phyloP scores from a whole-genome alignment of 2,797 vertebrate genomes.

The Myotis myotis region DNA sequence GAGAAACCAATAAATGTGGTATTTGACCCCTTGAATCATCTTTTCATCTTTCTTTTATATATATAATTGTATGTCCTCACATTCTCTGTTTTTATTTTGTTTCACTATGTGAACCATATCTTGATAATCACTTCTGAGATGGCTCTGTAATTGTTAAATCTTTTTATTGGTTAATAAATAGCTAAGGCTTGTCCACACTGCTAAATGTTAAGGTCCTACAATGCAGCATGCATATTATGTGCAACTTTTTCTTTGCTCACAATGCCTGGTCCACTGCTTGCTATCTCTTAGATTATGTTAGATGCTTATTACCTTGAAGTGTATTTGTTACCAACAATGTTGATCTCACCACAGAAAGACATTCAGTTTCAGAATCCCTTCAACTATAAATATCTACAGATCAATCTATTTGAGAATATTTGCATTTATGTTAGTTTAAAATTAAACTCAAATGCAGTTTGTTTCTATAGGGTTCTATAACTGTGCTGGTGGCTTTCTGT shows the following conservation, averaged over 20 bases:
- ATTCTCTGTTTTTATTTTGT: neutral
- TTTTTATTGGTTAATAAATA: neutral
- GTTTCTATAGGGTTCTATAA: neutral
- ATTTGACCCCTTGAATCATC: neutral
- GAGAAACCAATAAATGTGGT: neutral
- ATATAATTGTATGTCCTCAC: neutral
- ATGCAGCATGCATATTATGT: neutral
- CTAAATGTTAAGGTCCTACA: neutral
- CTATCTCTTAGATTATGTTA: neutral
- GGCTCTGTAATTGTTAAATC: neutral
- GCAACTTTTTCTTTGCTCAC: neutral
- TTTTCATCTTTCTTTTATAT: neutral
- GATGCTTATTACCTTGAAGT: neutral
- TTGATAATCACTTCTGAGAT: neutral
- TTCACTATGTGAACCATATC: neutral
- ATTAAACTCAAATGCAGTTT: conserved; percentile 52
- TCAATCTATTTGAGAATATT: conserved; percentile 15
- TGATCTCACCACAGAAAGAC: conserved; percentile 69
- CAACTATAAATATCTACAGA: neutral
- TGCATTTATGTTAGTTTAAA: conserved; percentile 39
- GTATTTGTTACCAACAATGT: conserved; percentile 65
- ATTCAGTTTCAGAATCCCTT: conserved; percentile 39
- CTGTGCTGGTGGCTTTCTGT: conserved; percentile 20
- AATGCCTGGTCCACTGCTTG: neutral
- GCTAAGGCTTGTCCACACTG: neutral